Conservation (phyloP, 2,797 vertebrate genomes). For the Danio kyathit region DNA sequence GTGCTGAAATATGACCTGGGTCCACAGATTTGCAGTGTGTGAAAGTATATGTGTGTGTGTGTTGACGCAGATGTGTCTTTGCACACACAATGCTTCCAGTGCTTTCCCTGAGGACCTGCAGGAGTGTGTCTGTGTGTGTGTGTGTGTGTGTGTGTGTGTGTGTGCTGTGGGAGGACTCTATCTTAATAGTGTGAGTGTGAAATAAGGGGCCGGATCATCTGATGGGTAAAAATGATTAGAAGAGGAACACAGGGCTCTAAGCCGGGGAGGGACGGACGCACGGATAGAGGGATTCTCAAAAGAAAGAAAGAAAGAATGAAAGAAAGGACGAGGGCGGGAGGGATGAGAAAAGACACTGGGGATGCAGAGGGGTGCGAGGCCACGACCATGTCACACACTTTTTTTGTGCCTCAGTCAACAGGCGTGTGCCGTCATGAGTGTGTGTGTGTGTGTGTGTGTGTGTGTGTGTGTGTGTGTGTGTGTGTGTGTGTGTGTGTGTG, state of each 20-base stretch:
- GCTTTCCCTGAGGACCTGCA: slow-evolving; percentile 5
- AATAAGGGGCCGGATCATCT: slow-evolving; percentile 72
- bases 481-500: slow-evolving; percentile 72
- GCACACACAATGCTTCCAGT: slow-evolving; percentile 54
- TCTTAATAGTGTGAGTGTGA: slow-evolving; percentile 67
- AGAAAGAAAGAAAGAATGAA: slow-evolving; percentile 45
- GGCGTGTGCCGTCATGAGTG: slow-evolving; percentile 81
- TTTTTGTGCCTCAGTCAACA: slow-evolving; percentile 82
- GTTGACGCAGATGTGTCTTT: slow-evolving; percentile 41
- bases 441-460: slow-evolving; percentile 69
- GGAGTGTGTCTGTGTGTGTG: slow-evolving; percentile 18
- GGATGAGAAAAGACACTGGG: slow-evolving; percentile 65
- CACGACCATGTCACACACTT: slow-evolving; percentile 77
- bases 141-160: slow-evolving; percentile 15
- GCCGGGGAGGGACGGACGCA: slow-evolving; percentile 27
- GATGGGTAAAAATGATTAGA: slow-evolving; percentile 77
- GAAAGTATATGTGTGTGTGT: slow-evolving; percentile 32
- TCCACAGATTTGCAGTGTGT: slow-evolving; percentile 21
- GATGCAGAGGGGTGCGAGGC: slow-evolving; percentile 58
- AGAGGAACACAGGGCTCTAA: slow-evolving; percentile 45
- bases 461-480: slow-evolving; percentile 74
- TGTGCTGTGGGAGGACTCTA: slow-evolving; percentile 46
- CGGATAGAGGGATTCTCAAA: slow-evolving; percentile 28
- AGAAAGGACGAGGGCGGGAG: slow-evolving; percentile 43
- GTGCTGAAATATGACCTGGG: not conserved